Percentiles rank a stretch among this genome's conserved stretches.
phyloP scores from a whole-genome alignment of 1,140 invertebrate species.

The Pachyrhynchus sulphureomaculatus region DNA sequence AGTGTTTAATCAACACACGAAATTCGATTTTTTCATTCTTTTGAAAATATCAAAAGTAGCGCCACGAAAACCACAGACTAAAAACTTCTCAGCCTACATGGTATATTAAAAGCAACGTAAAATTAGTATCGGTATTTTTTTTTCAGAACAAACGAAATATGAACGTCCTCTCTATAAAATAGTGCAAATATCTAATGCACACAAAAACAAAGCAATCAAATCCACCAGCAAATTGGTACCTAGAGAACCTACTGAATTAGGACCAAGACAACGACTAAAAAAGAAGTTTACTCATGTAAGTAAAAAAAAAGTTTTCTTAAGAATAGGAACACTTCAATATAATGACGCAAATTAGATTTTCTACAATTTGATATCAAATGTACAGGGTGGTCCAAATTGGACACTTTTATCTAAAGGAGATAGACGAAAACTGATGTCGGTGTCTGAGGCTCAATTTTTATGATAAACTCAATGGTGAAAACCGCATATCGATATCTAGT shows the following conservation, averaged over 20 bases:
- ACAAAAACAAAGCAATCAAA: conserved; percentile 8
- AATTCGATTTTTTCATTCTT: too few species aligned
- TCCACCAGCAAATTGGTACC: not conserved
- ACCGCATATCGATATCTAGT: too few species aligned
- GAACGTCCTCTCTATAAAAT: conserved; percentile 47
- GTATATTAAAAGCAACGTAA: not conserved
- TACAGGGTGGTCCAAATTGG: too few species aligned
- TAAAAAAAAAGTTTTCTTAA: conserved; percentile 1
- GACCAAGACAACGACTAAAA: conserved; percentile 36
- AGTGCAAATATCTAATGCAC: conserved; percentile 30
- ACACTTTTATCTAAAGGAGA: too few species aligned
- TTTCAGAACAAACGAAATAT: conserved; percentile 51
- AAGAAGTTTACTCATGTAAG: conserved; percentile 47
- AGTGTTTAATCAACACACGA: too few species aligned
- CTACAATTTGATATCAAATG: not conserved
- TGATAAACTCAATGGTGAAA: too few species aligned
- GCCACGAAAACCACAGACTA: not conserved
- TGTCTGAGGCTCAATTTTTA: too few species aligned
- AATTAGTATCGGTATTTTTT: not conserved
- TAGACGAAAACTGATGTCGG: too few species aligned
- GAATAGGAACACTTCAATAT: not conserved
- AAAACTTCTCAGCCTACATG: too few species aligned
- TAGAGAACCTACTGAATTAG: conserved; percentile 21
- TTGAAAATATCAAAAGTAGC: too few species aligned
- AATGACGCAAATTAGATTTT: not conserved